phyloP scores from a whole-genome alignment of 1,140 invertebrate species.

The Megalonaias nervosa region DNA sequence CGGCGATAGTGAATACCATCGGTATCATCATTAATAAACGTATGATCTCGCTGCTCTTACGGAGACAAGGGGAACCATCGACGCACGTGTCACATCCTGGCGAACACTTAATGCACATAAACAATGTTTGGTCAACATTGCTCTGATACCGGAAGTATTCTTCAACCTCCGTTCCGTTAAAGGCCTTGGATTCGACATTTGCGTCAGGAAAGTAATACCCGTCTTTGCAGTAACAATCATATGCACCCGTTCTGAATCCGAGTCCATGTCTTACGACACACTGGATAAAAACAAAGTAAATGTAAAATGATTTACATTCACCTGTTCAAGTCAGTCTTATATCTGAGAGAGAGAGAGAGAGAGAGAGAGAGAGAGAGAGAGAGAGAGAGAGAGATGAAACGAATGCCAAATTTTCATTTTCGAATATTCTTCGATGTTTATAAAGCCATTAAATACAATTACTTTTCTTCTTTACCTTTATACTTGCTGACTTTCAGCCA shows the following conservation, averaged over 20 bases:
- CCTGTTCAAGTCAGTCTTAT: no score
- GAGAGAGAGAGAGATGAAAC: no score
- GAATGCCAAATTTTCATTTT: no score
- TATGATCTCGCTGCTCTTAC: slow-evolving; percentile 86
- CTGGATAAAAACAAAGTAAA: slow-evolving; percentile 53
- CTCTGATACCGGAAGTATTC: slow-evolving; percentile 76
- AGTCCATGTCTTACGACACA: slow-evolving; percentile 73
- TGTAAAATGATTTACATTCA: neutral
- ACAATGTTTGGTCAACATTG: slow-evolving; percentile 72
- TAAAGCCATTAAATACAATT: no score
- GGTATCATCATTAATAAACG: slow-evolving; percentile 85
- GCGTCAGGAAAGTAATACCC: slow-evolving; percentile 81
- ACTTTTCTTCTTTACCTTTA: no score
- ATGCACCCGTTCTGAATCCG: slow-evolving; percentile 85
- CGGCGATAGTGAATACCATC: slow-evolving; percentile 82
- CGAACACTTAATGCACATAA: slow-evolving; percentile 78
- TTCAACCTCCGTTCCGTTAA: slow-evolving; percentile 87
- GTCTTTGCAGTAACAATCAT: slow-evolving; percentile 82
- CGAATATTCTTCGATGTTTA: no score
- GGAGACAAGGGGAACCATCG: slow-evolving; percentile 85
- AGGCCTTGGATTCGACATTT: slow-evolving; percentile 77
- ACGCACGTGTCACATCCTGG: slow-evolving; percentile 84
- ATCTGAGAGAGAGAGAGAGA: no score
- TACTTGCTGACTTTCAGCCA: no score
- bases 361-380: no score